A percentile compares a stretch with the other conserved stretches of the same genome.
Evolutionary conservation across 2,888 invertebrate species (phyloP).

Genomic region (Hecatera dysodea): DNA sequence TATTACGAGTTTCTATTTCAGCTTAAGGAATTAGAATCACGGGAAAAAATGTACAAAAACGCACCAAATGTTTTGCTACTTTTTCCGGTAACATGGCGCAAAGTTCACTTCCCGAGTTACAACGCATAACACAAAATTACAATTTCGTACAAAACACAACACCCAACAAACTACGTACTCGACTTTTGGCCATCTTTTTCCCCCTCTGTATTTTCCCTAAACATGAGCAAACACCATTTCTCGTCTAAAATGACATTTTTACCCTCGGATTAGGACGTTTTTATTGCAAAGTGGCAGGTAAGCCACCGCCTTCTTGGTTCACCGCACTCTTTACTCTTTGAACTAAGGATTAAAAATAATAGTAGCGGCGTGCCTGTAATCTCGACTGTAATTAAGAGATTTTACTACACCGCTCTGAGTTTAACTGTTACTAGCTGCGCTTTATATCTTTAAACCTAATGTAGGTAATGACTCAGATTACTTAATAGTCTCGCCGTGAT

Average conservation of each 20-base stretch:
- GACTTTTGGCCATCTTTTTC: neutral
- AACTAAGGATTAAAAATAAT: conserved; percentile 38
- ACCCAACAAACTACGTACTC: neutral
- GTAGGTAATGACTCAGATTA: conserved; percentile 36
- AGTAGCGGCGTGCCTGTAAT: conserved; percentile 13
- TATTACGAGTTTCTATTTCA: neutral
- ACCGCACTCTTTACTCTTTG: conserved; percentile 20
- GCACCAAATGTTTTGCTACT: neutral
- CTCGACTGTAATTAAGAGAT: conserved; percentile 29
- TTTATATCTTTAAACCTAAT: conserved; percentile 25
- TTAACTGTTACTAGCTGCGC: conserved; percentile 1
- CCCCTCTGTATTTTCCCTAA: neutral
- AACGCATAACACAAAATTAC: neutral
- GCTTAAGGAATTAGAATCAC: neutral
- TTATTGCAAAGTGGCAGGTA: conserved; percentile 31
- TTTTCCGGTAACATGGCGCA: neutral
- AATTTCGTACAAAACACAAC: neutral
- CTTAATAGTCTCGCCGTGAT: conserved; percentile 18
- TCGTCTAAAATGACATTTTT: conserved; percentile 5
- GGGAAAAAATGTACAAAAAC: neutral
- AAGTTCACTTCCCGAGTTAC: neutral
- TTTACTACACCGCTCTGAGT: conserved; percentile 3
- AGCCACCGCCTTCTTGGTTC: conserved; percentile 9
- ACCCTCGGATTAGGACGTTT: conserved; percentile 21
- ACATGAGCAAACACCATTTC: neutral